Percentiles rank a stretch among this genome's conserved stretches.
Conservation (phyloP, 2,888 invertebrate species). For the Dascillus cervinus region DNA sequence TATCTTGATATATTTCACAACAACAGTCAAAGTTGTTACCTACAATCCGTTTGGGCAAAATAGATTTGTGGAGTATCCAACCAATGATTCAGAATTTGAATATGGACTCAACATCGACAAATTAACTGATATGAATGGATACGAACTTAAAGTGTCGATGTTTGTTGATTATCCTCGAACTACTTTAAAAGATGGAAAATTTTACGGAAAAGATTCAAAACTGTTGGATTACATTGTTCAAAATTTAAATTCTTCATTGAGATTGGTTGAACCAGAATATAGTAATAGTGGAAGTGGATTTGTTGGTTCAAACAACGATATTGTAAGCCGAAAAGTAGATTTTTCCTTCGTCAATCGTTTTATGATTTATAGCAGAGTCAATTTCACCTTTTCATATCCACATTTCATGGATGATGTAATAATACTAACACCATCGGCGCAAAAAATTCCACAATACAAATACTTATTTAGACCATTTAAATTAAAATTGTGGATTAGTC, state of each 20-base stretch:
- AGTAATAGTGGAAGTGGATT: not conserved
- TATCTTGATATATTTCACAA: no score
- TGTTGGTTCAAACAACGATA: not conserved
- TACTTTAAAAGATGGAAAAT: not conserved
- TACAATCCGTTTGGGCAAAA: no score
- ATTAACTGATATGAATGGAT: constrained; percentile 1
- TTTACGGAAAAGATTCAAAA: constrained; percentile 3
- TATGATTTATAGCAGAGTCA: not conserved
- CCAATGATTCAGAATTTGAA: no score
- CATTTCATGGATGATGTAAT: constrained; percentile 2
- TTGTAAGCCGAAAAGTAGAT: not conserved
- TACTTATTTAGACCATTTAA: constrained; percentile 1
- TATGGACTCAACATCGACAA: no score
- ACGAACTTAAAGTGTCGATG: not conserved
- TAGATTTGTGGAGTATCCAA: no score
- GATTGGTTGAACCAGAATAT: not conserved
- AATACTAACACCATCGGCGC: constrained; percentile 1
- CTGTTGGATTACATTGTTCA: not conserved
- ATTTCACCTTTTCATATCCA: not conserved
- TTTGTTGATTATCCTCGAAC: constrained; percentile 2
- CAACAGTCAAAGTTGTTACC: no score
- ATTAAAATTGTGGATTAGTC: not conserved
- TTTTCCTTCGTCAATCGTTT: constrained; percentile 1
- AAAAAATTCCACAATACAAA: not conserved
- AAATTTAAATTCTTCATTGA: not conserved